Evolutionary conservation across 2,113 vertebrate species (phyloP).

Genomic region (Hydropotes inermis): DNA sequence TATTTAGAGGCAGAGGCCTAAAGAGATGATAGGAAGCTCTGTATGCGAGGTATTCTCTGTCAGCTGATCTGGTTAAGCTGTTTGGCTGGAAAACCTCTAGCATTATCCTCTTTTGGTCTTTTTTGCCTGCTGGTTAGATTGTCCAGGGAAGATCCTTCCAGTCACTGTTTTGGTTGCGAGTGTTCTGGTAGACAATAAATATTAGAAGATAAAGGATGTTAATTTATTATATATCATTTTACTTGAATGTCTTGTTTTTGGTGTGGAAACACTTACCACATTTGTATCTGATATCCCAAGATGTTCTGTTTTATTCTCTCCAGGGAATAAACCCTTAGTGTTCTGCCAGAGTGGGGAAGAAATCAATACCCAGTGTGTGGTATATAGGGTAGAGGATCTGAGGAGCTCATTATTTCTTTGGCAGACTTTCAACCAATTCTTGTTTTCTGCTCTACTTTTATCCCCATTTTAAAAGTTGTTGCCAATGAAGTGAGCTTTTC

Average conservation of each 20-base stretch:
- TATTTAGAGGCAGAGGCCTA: background rate
- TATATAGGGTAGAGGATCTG: background rate
- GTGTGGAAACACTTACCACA: background rate
- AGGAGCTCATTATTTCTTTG: constrained; percentile 9
- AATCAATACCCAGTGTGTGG: background rate
- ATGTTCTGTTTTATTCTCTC: background rate
- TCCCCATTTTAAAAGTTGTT: background rate
- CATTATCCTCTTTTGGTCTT: background rate
- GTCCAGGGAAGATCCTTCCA: background rate
- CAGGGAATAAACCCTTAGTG: background rate
- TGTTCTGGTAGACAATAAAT: background rate
- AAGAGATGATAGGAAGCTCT: background rate
- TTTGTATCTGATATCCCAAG: background rate
- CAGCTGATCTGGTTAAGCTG: background rate
- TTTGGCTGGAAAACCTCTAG: background rate
- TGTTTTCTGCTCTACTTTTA: background rate
- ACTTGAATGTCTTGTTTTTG: background rate
- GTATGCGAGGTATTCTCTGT: background rate
- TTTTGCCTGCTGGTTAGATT: background rate
- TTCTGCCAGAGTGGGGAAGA: background rate
- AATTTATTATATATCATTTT: background rate
- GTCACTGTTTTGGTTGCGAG: background rate
- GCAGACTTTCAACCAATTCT: background rate
- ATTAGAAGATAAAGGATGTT: background rate
- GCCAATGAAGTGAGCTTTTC: background rate